These are phyloP conservation scores for Heliconius melpomene DNA, from an alignment of 1,140 invertebrate genomes.

Conservation along the genomic window DNA sequence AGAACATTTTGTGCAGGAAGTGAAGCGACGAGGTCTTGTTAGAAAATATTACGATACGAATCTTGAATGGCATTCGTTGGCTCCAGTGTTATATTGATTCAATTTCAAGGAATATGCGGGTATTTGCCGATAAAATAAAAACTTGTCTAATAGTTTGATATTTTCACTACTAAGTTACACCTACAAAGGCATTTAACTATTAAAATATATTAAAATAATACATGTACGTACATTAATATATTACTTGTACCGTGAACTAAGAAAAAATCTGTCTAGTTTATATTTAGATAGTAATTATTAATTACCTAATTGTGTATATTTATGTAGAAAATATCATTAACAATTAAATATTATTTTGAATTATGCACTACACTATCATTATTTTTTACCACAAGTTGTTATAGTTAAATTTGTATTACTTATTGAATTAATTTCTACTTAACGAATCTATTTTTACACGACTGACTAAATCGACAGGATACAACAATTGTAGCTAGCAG, in stretches of 20 bases:
- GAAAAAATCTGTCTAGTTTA: too few relatives aligned
- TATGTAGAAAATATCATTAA: too few relatives aligned
- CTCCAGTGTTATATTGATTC: conserved; percentile 23
- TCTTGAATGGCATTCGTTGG: conserved; percentile 26
- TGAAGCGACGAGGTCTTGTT: conserved; percentile 38
- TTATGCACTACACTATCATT: background rate
- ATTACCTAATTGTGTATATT: too few relatives aligned
- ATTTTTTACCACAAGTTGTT: background rate
- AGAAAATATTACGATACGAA: conserved; percentile 30
- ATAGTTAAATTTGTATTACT: background rate
- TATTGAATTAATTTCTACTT: background rate
- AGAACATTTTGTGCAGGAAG: conserved; percentile 45
- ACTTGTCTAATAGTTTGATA: background rate
- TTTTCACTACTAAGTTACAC: too few relatives aligned
- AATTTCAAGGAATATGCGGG: conserved; percentile 29
- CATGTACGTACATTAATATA: too few relatives aligned
- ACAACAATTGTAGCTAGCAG: background rate
- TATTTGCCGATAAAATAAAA: background rate
- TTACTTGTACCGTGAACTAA: too few relatives aligned
- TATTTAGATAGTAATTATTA: too few relatives aligned
- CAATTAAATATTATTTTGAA: too few relatives aligned
- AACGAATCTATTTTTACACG: background rate
- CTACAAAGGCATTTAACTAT: too few relatives aligned
- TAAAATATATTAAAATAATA: too few relatives aligned
- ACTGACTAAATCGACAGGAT: background rate